Evolutionary conservation across 2,888 invertebrate genomes (phyloP).

Genomic region (Caenorhabditis panamensis): DNA sequence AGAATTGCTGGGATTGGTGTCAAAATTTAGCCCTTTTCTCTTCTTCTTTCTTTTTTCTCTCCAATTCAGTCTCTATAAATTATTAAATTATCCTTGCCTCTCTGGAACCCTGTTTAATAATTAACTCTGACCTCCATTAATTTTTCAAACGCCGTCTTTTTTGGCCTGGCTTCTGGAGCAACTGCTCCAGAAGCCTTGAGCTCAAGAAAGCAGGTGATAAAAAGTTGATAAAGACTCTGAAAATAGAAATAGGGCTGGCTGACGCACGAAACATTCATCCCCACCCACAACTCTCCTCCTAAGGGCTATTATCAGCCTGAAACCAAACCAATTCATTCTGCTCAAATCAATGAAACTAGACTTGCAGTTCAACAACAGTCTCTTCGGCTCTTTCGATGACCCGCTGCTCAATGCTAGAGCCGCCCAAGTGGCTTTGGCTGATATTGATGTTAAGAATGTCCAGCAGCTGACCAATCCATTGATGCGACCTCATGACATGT

Average conservation of each 20-base stretch:
- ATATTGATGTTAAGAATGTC: slow-evolving; percentile 80
- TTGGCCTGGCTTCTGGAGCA: no score
- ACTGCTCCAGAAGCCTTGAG: no score
- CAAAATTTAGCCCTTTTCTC: no score
- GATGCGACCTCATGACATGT: slow-evolving; percentile 78
- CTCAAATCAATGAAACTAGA: slow-evolving; percentile 38
- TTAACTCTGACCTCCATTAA: slow-evolving; percentile 35
- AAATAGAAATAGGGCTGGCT: slow-evolving; percentile 19
- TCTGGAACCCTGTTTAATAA: slow-evolving; percentile 37
- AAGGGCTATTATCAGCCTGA: no score
- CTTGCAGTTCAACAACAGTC: slow-evolving; percentile 70
- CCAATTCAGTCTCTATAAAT: neutral
- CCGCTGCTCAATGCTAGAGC: slow-evolving; percentile 74
- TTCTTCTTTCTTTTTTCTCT: no score
- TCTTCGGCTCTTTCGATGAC: slow-evolving; percentile 75
- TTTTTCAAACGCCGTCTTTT: slow-evolving; percentile 23
- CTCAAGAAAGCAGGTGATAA: neutral
- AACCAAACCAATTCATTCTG: no score
- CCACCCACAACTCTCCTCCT: slow-evolving; percentile 5
- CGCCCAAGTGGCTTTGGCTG: slow-evolving; percentile 75
- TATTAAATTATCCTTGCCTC: neutral
- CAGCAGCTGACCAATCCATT: slow-evolving; percentile 69
- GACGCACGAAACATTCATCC: slow-evolving; percentile 32
- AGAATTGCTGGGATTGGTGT: no score
- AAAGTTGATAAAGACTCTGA: slow-evolving; percentile 24